Conservation (phyloP, 1,140 invertebrate species). For the Drosophila gunungcola region DNA sequence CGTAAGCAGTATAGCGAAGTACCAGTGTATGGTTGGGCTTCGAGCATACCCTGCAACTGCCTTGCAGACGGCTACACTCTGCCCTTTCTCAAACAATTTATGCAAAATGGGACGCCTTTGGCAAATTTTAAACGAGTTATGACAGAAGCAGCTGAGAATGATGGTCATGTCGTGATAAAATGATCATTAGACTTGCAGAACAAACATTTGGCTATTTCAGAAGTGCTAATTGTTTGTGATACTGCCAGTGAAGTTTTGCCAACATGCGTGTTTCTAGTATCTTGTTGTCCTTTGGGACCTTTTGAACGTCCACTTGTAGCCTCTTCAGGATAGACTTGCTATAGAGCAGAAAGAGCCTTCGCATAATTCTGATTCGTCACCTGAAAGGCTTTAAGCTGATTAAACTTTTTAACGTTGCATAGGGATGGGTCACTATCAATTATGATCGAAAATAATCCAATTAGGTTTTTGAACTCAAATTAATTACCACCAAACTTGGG, state of each 20-base stretch:
- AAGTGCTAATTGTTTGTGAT: too few relatives aligned
- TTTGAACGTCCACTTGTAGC: background rate
- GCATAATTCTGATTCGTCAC: constrained; percentile 4
- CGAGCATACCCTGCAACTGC: background rate
- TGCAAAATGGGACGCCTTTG: background rate
- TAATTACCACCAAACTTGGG: constrained; percentile 5
- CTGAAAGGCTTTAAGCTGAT: background rate
- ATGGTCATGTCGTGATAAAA: too few relatives aligned
- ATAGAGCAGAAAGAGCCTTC: background rate
- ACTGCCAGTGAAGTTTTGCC: too few relatives aligned
- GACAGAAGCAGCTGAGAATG: too few relatives aligned
- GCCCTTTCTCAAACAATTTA: constrained; percentile 6
- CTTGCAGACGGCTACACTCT: constrained; percentile 1
- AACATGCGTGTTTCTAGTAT: too few relatives aligned
- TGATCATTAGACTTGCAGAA: too few relatives aligned
- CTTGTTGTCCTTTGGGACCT: too few relatives aligned
- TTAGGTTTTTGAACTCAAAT: constrained; percentile 3
- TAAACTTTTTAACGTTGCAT: background rate
- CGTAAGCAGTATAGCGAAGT: constrained; percentile 1
- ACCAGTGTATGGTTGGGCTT: constrained; percentile 1
- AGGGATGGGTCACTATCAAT: background rate
- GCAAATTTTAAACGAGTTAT: background rate
- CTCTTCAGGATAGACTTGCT: constrained; percentile 10
- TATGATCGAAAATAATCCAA: background rate
- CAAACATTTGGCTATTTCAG: too few relatives aligned